A percentile compares a stretch with the other conserved stretches of the same genome.
Evolutionary conservation across 2,888 invertebrate species (phyloP).

Genomic region (Hirtodrosophila histrioides): DNA sequence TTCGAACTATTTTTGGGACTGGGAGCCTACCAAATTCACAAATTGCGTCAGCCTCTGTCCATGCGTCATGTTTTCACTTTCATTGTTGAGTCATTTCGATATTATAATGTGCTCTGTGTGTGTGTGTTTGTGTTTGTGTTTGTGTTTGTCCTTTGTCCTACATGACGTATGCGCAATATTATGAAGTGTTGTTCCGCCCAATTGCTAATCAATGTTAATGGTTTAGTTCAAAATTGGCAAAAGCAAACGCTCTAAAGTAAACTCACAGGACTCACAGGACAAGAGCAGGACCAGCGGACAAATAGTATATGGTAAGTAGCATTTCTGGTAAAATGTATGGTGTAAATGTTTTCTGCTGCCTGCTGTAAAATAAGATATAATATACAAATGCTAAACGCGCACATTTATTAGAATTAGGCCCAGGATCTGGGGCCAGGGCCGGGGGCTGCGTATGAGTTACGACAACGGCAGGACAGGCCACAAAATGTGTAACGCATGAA

Average conservation of each 20-base stretch:
- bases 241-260: slow-evolving; percentile 10
- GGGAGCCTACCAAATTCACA: slow-evolving; percentile 5
- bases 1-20: slow-evolving; percentile 1
- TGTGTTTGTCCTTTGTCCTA: slow-evolving; percentile 19
- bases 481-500: slow-evolving; percentile 24
- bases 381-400: slow-evolving; percentile 43
- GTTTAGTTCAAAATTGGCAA: slow-evolving; percentile 30
- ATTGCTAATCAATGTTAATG: slow-evolving; percentile 73
- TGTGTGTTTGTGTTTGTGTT: no score
- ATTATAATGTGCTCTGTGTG: slow-evolving; percentile 13
- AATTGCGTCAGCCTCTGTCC: slow-evolving; percentile 60
- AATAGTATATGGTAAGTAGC: not conserved
- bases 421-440: not conserved
- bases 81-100: slow-evolving; percentile 60
- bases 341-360: slow-evolving; percentile 23
- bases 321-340: slow-evolving; percentile 11
- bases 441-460: not conserved
- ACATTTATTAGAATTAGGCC: slow-evolving; percentile 42
- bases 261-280: not conserved
- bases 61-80: slow-evolving; percentile 36
- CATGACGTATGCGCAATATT: slow-evolving; percentile 63
- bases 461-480: slow-evolving; percentile 17
- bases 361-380: slow-evolving; percentile 34
- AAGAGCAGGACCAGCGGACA: no score
- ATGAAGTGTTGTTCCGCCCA: slow-evolving; percentile 43